Evolutionary conservation across 2,113 vertebrate genomes (phyloP), one percentile per base, ranked within the genome.

Genomic region (Sterna hirundo): DNA sequence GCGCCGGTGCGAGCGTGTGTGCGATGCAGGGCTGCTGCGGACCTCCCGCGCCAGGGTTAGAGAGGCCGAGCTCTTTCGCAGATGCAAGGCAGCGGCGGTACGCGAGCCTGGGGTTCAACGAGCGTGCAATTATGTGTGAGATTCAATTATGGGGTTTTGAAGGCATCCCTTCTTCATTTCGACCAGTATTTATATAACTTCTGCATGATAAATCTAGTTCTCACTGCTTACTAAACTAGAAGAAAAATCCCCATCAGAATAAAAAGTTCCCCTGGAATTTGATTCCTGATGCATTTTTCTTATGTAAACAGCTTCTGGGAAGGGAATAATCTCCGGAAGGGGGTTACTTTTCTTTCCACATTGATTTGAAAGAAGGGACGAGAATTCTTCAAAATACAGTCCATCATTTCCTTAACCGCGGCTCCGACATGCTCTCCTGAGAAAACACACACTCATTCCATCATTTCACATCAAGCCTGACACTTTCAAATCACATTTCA

Each of bases 61-160:
- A 23, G 30, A 83, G 78, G 70, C 76, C 27, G 57, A 90, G 55
- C 60, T 74, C 55, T 80, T 78, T 10, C 54, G 55, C 19, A 36
- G 96, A 86, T 68, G 60, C 92, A 71, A 92, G 83, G 80, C 70
- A 70, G 42, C 44, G 18, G 17, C 58, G 22, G 76, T 32, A 80
- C 22, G 6, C 13, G 76, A 96, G 75, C 44, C 57, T 1, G 38
- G 86, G 94, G 93, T 74, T 94, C 96, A 91, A 62, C 47, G 84
- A 94, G 88, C 46, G 7, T 78, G 91, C 78, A 96, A 60, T 94
- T 95, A 93, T 83, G 86, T 91, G 93, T 96, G 91, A 95, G 84
- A 96, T 90, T 49, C 30, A 88, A 81, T 92, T 91, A 96, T 11
- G 82, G 77, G 61, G 70, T 90, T 68, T 40, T 80, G 83, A 83